Evolutionary conservation across 1,140 invertebrate species (phyloP).

Genomic region (Aporrectodea caliginosa): DNA sequence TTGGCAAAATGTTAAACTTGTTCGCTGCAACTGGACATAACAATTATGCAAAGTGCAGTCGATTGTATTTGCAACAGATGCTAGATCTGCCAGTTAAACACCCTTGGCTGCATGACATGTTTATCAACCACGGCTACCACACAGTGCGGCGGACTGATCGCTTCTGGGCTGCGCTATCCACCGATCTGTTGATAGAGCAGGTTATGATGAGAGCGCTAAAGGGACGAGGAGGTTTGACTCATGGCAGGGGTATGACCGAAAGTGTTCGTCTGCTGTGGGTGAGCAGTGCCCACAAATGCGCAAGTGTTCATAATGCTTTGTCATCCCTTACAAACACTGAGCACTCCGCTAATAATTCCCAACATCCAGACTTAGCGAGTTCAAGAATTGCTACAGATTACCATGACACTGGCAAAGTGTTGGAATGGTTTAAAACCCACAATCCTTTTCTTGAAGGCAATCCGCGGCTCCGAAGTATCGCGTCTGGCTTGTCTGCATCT

Average conservation of each 20-base stretch:
- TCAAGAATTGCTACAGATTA: neutral
- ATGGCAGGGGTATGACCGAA: slow-evolving; percentile 6
- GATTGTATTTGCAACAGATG: slow-evolving; percentile 14
- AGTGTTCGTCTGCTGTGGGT: neutral
- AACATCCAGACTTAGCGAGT: neutral
- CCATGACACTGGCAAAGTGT: neutral
- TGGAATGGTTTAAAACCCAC: neutral
- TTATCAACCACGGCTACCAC: neutral
- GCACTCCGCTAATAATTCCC: neutral
- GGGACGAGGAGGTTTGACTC: slow-evolving; percentile 13
- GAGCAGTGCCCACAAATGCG: slow-evolving; percentile 4
- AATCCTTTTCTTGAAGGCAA: neutral
- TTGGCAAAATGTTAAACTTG: slow-evolving; percentile 12
- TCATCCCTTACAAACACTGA: neutral
- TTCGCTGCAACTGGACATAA: no score
- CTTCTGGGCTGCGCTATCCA: slow-evolving; percentile 13
- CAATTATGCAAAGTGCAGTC: slow-evolving; percentile 14
- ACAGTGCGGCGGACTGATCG: neutral
- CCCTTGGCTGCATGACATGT: neutral
- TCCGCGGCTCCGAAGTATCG: neutral
- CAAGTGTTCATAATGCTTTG: neutral
- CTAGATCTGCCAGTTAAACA: neutral
- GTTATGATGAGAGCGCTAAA: slow-evolving; percentile 18
- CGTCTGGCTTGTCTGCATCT: neutral
- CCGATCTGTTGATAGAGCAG: slow-evolving; percentile 22